A percentile compares a stretch with the other conserved stretches of the same genome.
Conservation (phyloP, 2,797 vertebrate species). For the Sciaenops ocellatus region DNA sequence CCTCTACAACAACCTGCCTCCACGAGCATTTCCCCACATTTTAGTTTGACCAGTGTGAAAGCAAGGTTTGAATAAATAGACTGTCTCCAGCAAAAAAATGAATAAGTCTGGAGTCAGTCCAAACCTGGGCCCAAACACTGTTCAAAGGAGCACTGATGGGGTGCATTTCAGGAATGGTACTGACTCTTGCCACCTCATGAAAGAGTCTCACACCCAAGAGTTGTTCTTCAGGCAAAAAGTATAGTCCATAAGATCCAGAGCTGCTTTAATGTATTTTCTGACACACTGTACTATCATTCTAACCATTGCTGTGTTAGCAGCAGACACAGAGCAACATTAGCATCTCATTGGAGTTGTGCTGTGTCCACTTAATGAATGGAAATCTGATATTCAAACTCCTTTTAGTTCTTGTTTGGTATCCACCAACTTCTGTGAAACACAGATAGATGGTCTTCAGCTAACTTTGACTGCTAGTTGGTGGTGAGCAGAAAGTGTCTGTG, state of each 20-base stretch:
- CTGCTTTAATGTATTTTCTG: slow-evolving; percentile 10
- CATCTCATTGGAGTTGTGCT: background rate
- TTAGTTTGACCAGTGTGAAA: slow-evolving; percentile 38
- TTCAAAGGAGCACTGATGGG: slow-evolving; percentile 6
- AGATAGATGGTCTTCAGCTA: background rate
- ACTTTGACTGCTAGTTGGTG: background rate
- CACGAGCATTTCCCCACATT: background rate
- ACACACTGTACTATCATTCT: background rate
- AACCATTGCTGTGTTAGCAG: background rate
- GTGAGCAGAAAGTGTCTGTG: too few species aligned
- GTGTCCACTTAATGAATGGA: background rate
- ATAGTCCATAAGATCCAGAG: slow-evolving; percentile 17
- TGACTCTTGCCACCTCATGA: background rate
- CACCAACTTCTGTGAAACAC: too few species aligned
- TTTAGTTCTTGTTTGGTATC: background rate
- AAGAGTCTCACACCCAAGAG: background rate
- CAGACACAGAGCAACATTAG: background rate
- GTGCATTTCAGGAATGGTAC: slow-evolving; percentile 35
- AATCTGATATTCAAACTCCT: background rate
- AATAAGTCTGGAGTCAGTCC: slow-evolving; percentile 17
- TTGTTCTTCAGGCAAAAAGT: slow-evolving; percentile 13
- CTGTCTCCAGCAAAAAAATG: slow-evolving; percentile 42
- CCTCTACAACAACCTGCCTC: slow-evolving; percentile 31
- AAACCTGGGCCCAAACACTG: slow-evolving; percentile 1
- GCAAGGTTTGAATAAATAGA: slow-evolving; percentile 53